Evolutionary conservation across 2,113 vertebrate species (phyloP).

Genomic region (Platichthys stellatus): DNA sequence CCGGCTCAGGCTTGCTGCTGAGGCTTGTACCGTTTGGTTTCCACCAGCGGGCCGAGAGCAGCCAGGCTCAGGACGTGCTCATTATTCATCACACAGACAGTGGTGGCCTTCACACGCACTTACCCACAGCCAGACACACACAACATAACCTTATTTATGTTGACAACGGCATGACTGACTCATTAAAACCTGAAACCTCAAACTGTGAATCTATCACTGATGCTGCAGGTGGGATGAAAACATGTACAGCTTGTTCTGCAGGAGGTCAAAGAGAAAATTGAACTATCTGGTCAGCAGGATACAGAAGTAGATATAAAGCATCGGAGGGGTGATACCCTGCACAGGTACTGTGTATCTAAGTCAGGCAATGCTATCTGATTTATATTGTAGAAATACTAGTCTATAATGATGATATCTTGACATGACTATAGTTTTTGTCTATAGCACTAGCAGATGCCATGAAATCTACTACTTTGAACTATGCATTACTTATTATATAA

Average conservation of each 20-base stretch:
- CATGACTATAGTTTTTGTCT: no score
- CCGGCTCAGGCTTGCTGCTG: slow-evolving; percentile 19
- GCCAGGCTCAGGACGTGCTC: slow-evolving; percentile 24
- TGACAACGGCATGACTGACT: slow-evolving; percentile 38
- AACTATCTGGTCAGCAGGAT: not conserved
- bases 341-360: no score
- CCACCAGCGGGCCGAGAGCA: not conserved
- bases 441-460: no score
- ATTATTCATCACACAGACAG: slow-evolving; percentile 50
- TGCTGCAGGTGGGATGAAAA: not conserved
- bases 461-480: no score
- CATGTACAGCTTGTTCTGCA: not conserved
- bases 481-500: not conserved
- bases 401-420: no score
- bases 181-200: slow-evolving; percentile 54
- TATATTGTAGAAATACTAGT: no score
- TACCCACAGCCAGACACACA: slow-evolving; percentile 8
- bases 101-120: slow-evolving; percentile 19
- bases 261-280: not conserved
- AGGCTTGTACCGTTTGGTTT: slow-evolving; percentile 38
- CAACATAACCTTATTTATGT: slow-evolving; percentile 41
- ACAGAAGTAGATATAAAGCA: not conserved
- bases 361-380: no score
- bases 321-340: not conserved
- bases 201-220: slow-evolving; percentile 25